Evolutionary conservation across 2,113 vertebrate genomes (phyloP), one percentile per base, ranked within the genome.

Genomic region (Mus pahari): DNA sequence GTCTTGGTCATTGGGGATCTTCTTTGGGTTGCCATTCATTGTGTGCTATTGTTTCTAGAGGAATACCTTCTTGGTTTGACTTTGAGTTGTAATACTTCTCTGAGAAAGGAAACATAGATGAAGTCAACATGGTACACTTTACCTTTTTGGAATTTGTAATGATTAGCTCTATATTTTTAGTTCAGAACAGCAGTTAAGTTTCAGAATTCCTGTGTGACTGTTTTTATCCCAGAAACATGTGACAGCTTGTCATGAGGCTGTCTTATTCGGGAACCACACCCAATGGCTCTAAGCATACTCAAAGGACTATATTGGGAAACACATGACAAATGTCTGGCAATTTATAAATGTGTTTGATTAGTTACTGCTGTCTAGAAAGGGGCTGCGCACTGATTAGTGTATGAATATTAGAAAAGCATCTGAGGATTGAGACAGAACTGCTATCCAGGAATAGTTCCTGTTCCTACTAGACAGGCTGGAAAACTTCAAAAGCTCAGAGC

Each of bases 161-260:
- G 71, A 89, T 92, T 78, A 89, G 12, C 78, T 94, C 62, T 96
- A 4, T 95, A 96, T 95, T 97, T 96, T 97, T 98, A 95, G 77
- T 92, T 93, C 42, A 50, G 81, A 86, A 81, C 81, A 96, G 81
- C 60, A 89, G 84, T 94, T 86, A 91, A 89, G 73, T 89, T 96
- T 97, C 91, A 94, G n/a, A 89, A 97, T 97, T 96, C 86, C 58
- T 92, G 6, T 83, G 66, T 58, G 62, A 91, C 96, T 91, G 90
- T 97, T 96, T 98, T 97, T 94, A 87, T 96, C 95, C 95, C 42
- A 91, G 93, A 78, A 93, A 93, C 77, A 92, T 95, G 89, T 97
- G 96, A 96, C 79, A 78, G 79, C 39, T 97, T 94, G 90, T 96
- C 95, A 95, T 82, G 75, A 89, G 70, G 82, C 83, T 94, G 14